These are phyloP conservation scores for Meandrina meandrites DNA, from an alignment of 92 coral and sea anemone species.

Conservation along the genomic window DNA sequence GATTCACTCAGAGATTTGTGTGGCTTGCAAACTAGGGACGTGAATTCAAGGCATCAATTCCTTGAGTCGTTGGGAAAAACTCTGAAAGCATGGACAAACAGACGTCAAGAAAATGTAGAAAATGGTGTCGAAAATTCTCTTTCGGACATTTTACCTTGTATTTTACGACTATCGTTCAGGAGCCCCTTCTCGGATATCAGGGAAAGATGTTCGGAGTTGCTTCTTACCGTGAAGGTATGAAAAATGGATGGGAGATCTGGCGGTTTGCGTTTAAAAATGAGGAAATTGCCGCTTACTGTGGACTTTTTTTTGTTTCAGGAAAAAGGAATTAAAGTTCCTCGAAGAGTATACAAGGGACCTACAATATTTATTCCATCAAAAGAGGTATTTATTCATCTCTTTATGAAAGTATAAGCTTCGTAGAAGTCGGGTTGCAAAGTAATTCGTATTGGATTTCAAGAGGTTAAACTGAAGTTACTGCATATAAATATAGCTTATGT, in stretches of 20 bases:
- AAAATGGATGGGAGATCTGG: neutral
- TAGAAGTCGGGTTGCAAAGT: neutral
- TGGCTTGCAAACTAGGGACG: slow-evolving; percentile 78
- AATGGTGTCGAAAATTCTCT: slow-evolving; percentile 68
- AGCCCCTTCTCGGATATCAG: slow-evolving; percentile 97
- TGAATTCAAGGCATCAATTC: slow-evolving; percentile 60
- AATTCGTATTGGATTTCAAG: neutral
- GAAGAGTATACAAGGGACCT: slow-evolving; percentile 83
- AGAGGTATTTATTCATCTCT: slow-evolving; percentile 70
- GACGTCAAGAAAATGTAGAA: slow-evolving; percentile 48
- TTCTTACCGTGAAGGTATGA: slow-evolving; percentile 80
- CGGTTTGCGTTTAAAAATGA: neutral
- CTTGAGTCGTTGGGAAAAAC: slow-evolving; percentile 72
- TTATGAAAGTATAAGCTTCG: neutral
- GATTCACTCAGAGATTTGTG: slow-evolving; percentile 80
- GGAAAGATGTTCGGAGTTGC: slow-evolving; percentile 70
- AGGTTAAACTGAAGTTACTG: neutral
- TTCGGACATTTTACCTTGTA: slow-evolving; percentile 77
- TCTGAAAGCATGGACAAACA: slow-evolving; percentile 74
- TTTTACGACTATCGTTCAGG: slow-evolving; percentile 83
- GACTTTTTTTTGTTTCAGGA: slow-evolving; percentile 58
- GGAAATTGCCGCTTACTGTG: slow-evolving; percentile 16
- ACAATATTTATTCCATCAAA: slow-evolving; percentile 87
- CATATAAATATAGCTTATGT: neutral
- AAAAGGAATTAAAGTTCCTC: slow-evolving; percentile 79